A percentile compares a stretch with the other conserved stretches of the same genome.
These are phyloP conservation scores for Rhadina sibilatrix DNA, from an alignment of 2,113 vertebrate genomes.

Conservation along the genomic window DNA sequence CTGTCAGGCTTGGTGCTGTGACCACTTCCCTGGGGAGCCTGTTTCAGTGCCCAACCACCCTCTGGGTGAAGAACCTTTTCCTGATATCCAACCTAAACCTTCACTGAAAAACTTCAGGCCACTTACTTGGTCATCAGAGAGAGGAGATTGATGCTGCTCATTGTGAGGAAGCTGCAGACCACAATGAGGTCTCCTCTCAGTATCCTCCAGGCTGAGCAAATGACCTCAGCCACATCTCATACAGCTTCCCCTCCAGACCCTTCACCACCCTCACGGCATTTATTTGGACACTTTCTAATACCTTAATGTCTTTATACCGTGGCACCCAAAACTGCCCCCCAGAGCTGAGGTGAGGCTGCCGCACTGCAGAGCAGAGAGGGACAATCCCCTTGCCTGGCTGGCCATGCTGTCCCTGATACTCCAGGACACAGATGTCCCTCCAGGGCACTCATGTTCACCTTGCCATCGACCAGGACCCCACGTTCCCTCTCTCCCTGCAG, in stretches of 20 bases:
- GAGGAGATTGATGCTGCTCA: too few relatives aligned
- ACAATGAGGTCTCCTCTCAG: not conserved
- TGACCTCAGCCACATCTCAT: rapidly evolving
- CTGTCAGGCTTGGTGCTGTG: not conserved
- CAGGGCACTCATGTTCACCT: not conserved
- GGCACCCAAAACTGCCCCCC: not conserved
- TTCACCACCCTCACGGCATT: not conserved
- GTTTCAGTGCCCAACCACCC: too few relatives aligned
- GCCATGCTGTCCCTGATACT: rapidly evolving
- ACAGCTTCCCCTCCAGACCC: not conserved
- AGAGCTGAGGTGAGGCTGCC: rapidly evolving
- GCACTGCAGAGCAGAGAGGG: rapidly evolving
- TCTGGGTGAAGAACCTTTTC: not conserved
- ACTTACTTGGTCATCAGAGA: not conserved
- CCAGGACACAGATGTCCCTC: rapidly evolving
- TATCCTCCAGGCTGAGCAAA: not conserved
- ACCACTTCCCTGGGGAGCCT: not conserved
- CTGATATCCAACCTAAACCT: not conserved
- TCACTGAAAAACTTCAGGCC: not conserved
- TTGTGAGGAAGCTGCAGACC: not conserved
- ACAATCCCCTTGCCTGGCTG: not conserved
- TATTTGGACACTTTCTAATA: not conserved
- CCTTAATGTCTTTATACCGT: not conserved
- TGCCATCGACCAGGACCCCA: rapidly evolving
- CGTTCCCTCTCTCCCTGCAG: too few relatives aligned